A percentile compares a stretch with the other conserved stretches of the same genome.
Evolutionary conservation across 2,113 vertebrate genomes (phyloP).

Genomic region (Petrocephalus microphthalmus): DNA sequence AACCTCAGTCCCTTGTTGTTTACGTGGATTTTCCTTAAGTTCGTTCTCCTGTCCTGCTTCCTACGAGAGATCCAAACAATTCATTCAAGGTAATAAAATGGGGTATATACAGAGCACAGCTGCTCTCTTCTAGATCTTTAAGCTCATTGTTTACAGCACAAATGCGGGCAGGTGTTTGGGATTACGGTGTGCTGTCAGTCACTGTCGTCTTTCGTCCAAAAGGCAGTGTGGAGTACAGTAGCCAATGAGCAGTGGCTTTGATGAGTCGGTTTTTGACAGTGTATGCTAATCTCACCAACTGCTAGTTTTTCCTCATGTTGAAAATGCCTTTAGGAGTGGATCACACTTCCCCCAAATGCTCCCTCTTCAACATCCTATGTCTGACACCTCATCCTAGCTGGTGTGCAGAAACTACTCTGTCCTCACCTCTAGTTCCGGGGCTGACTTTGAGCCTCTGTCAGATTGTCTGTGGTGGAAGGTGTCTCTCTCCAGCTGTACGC

Average conservation of each 20-base stretch:
- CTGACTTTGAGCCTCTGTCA: neutral
- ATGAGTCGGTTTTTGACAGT: neutral
- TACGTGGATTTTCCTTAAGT: conserved; percentile 17
- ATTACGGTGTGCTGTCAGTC: neutral
- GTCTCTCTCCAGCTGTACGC: neutral
- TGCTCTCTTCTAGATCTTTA: neutral
- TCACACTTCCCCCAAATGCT: neutral
- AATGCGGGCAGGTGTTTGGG: neutral
- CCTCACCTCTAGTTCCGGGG: neutral
- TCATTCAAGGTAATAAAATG: neutral
- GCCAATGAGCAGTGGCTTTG: neutral
- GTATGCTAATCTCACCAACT: neutral
- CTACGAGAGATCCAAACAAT: neutral
- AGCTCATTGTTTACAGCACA: neutral
- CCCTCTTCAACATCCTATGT: neutral
- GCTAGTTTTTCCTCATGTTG: conserved; percentile 13
- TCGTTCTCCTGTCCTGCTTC: neutral
- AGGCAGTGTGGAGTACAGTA: neutral
- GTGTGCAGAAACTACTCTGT: neutral
- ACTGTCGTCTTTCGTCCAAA: neutral
- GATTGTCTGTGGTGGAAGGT: neutral
- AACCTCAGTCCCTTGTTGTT: conserved; percentile 33
- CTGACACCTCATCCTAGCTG: neutral
- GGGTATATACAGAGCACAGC: neutral
- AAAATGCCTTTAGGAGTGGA: neutral